Base-by-base conservation (phyloP, 2,113 vertebrate species). In the Lanius collurio region DNA sequence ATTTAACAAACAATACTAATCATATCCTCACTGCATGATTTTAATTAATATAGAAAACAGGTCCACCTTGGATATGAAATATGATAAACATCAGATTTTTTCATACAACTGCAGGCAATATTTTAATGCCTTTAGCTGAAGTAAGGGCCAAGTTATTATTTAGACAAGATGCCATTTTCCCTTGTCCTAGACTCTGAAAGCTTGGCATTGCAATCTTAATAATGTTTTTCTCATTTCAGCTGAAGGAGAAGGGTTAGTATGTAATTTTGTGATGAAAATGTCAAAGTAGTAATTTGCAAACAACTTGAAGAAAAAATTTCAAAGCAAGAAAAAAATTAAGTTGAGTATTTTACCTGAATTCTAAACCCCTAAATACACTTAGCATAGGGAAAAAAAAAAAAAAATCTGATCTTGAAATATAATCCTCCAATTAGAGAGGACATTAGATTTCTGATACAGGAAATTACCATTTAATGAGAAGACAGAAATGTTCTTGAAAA, bases 381-480 rank as follows among this genome's bases (percentile, higher is more conserved):
- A 71, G 21, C 47, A 65, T 69, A 82, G 13, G 53, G 42, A 42
- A 42, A 90, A 69, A 93, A 74, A 33, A 67, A 82, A 80, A 59
- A 73, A 57, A 83, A 52, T 76, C 44, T 87, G 28, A 75, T 84
- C 44, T 71, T 89, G 70, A 95, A 93, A 94, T 70, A 87, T 55
- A 39, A 69, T 86, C 21, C 33, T 78, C n/a, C 8, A 21, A 53
- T 70, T 96, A 93, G 18, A 64, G n/a, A 90, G 64, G 76, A 83
- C 80, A 82, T 41, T 60, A 80, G 10, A 93, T 91, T 94, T 82
- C 69, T 62, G 50, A 88, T 86, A 83, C 15, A 92, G 33, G 68
- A 93, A 85, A 87, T 73, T 92, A 89, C 57, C 49, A 64, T 77
- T 95, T 96, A 83, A 64, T 82, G 75, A 89, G 67, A 88, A 94